Evolutionary conservation across 2,797 vertebrate genomes (phyloP), one percentile per base, ranked within the genome.

Genomic region (Pantherophis alleghaniensis): DNA sequence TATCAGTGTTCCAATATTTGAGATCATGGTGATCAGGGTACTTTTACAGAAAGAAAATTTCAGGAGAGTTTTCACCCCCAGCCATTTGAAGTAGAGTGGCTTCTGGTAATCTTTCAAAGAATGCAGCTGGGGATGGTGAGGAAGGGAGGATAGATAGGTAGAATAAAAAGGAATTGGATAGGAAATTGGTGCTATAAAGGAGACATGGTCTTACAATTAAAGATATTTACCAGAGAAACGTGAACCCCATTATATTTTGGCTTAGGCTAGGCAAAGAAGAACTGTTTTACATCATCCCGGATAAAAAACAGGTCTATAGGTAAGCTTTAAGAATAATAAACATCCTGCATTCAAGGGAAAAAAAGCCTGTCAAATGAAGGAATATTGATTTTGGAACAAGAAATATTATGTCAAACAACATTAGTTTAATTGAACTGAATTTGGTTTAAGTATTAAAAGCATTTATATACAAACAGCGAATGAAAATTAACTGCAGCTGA

Each of bases 271-370:
- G 94, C 95, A 94, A 97, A 96, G 96, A 97, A 98, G 97, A 97
- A 97, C 98, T 98, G 98, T 88, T 97, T 98, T 98, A 97, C 97
- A 98, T 98, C 98, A 98, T 96, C 95, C 96, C 95, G 97, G 98
- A 98, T 98, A 98, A 97, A 98, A 98, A 96, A 95, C 98, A 98
- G 97, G 98, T 98, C 98, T 98, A 98, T 98, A 98, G 98, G 98
- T 98, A 98, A 98, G 98, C 98, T 98, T 97, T 98, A 98, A 98
- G 97, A 98, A 98, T 97, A 98, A 98, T 98, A 98, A 98, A 98
- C 98, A 98, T 97, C 97, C 97, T 97, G 96, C 98, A 98, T 97
- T 97, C 97, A 97, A 97, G 97, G 60, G n/a, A 11, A 18, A 97
- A 97, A 97, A 97, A 97, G 97, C 96, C 97, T 98, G 98, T 98